Base-by-base conservation (phyloP, 2,888 invertebrate genomes). In the Pristionchus arcanus region DNA sequence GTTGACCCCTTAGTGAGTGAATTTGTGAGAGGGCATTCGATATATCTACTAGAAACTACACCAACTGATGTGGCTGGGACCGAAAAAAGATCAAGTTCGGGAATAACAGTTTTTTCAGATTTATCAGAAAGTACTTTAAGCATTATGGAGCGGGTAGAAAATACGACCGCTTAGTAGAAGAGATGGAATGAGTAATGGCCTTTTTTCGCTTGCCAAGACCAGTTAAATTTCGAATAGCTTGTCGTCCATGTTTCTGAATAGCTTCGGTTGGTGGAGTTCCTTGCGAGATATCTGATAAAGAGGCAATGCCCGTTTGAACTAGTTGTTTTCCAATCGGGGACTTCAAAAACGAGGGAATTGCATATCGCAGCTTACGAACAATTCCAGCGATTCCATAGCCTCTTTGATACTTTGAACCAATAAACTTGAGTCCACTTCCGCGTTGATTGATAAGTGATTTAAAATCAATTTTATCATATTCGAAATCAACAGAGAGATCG, bases 21-120 rank as follows among this genome's bases (percentile, higher is more conserved):
- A 21, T 49, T 55, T 9, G 59, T 21, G 5, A 37, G 53, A 21
- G 74, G 81, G 25, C 55, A 89, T 59, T 89, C 77, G 31, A 74
- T 34, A 59, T 59, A 77, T 89, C 71, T 21, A 11, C 53, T 28
- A 21, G 11, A 3, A 16, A 71, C 71, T 31, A 88, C 49, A 19
- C 88, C 74, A 25, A 88, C 88, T 25, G 68, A 21, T 5, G 88
- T 71, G n/a, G 15, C 49, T 5, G 88, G 88, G 21, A 74, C 34
- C 49, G 74, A 74, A 59, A 88, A 88, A 25, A 88, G 88, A 71
- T 88, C 88, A 68, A 88, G 74, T 88, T 74, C 88, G 15, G 68
- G 53, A 25, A 31, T 19, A 16, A 49, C 42, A 42, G 88, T 34
- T 28, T 55, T 68, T 7, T 4, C n/a, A 5, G 88, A 88, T 4